A percentile compares a stretch with the other conserved stretches of the same genome.
These are phyloP conservation scores for Ladona fulva DNA, from an alignment of 1,140 invertebrate genomes.

Conservation along the genomic window DNA sequence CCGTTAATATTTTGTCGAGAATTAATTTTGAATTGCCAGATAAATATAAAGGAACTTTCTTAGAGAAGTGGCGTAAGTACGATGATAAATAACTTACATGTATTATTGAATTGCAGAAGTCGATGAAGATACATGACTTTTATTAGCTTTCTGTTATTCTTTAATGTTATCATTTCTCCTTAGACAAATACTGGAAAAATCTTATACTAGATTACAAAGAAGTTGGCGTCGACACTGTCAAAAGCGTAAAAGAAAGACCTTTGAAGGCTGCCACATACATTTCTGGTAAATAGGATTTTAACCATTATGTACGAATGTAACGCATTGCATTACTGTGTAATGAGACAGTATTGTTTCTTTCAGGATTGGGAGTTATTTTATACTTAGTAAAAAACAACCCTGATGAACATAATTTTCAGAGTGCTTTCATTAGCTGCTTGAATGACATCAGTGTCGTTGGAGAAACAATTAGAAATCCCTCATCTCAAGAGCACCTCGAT, in stretches of 20 bases:
- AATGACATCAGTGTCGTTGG: not conserved
- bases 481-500: not conserved
- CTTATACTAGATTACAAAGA: not conserved
- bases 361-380: not conserved
- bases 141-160: not conserved
- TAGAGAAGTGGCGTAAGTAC: not conserved
- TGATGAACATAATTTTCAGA: not conserved
- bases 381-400: not conserved
- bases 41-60: not conserved
- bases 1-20: not conserved
- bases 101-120: too few relatives aligned
- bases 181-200: not conserved
- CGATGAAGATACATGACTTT: too few relatives aligned
- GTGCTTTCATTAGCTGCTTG: not conserved
- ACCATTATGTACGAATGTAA: not conserved
- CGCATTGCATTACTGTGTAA: not conserved
- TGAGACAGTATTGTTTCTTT: not conserved
- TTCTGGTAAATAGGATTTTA: not conserved
- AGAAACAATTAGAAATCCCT: not conserved
- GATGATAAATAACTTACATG: not conserved
- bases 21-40: not conserved
- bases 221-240: not conserved
- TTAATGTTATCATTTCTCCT: not conserved
- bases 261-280: not conserved
- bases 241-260: not conserved